Conservation (phyloP, 1,140 invertebrate species). For the Hylaeus anthracinus region DNA sequence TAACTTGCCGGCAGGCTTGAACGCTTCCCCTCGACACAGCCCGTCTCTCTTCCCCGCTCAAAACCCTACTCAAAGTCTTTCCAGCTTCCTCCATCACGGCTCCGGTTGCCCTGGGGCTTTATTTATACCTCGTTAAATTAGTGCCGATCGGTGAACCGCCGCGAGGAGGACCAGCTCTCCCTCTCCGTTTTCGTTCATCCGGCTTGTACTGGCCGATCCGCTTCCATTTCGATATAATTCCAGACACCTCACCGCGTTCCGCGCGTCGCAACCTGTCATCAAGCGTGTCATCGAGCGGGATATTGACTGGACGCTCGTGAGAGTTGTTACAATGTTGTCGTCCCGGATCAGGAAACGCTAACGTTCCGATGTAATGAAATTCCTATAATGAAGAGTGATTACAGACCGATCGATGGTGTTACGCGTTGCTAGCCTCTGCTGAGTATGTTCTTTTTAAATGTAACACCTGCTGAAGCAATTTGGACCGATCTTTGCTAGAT, state of each 20-base stretch:
- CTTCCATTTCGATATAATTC: conserved; percentile 47
- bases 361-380: conserved; percentile 2
- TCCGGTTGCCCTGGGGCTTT: conserved; percentile 55
- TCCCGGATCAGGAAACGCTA: background rate
- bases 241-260: conserved; percentile 60
- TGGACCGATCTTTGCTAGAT: background rate
- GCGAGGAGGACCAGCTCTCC: conserved; percentile 10
- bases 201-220: background rate
- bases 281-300: conserved; percentile 13
- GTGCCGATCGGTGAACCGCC: conserved; percentile 68
- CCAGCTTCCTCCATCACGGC: conserved; percentile 45
- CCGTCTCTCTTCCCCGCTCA: conserved; percentile 10
- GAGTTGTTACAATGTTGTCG: conserved; percentile 16
- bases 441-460: background rate
- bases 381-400: background rate
- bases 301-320: background rate
- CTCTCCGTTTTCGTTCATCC: background rate
- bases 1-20: conserved; percentile 55
- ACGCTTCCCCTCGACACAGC: conserved; percentile 17
- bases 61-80: conserved; percentile 63
- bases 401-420: background rate
- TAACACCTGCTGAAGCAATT: background rate
- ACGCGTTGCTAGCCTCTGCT: background rate
- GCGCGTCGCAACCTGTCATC: conserved; percentile 49
- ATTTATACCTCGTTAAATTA: conserved; percentile 78